Evolutionary conservation across 2,113 vertebrate species (phyloP), one percentile per base, ranked within the genome.

Genomic region (Halcyon senegalensis): DNA sequence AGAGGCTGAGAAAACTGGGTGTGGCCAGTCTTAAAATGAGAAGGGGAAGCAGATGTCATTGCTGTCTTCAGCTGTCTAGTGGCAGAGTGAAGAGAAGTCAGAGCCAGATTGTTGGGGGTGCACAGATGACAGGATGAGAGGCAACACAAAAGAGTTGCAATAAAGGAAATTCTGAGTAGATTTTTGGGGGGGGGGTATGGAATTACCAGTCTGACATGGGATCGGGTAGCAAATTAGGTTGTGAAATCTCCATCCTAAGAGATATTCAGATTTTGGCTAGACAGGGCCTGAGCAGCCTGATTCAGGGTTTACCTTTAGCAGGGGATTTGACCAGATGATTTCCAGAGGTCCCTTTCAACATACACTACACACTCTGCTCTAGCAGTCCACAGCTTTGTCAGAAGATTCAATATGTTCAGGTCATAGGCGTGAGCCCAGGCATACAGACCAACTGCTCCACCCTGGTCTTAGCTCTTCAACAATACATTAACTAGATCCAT

Each of bases 331-430:
- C 35, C 12, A n/a, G 64, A 5, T 25, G n/a, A 43, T 37, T 70
- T 79, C 41, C 59, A 83, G 56, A 70, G 30, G 43, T 58, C 41
- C 16, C 25, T 64, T 95, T 67, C 66, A 41, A 59, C n/a, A n/a
- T 1, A 3, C 27, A 0, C 5, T n/a, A n/a, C n/a, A n/a, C n/a
- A n/a, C n/a, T n/a, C n/a, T 8, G 4, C 43, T 33, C 39, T 9
- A 10, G 16, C 51, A 13, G 10, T 8, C 41, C 17, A 1, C 59
- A 35, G 68, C 53, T 60, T 41, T 85, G 81, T 20, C 64, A 60
- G 50, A 53, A 66, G 41, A 73, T 8, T 11, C 62, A 59, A 2
- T 15, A 10, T 1, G 0, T 10, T 53, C 33, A 31, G 70, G 37
- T 21, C 0, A 0, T 8, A 35, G 24, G 33, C 46, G 39, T 33